Conservation (phyloP, 2,113 vertebrate genomes). For the Hymenochirus boettgeri region DNA sequence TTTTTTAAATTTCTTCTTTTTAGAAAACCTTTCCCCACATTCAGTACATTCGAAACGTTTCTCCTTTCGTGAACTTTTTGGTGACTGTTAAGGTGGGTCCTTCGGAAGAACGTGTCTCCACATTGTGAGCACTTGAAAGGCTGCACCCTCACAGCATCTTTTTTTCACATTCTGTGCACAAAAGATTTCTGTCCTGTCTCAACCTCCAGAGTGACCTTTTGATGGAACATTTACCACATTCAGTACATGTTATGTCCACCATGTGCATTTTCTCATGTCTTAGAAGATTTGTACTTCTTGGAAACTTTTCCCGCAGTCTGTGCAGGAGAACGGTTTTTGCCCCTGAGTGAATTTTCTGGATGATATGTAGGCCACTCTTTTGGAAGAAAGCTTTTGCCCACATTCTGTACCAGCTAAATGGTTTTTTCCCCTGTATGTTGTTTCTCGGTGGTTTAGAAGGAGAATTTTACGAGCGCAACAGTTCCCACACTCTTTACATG, state of each 20-base stretch:
- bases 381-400: conserved; percentile 30
- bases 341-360: conserved; percentile 16
- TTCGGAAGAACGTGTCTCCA: conserved; percentile 5
- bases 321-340: conserved; percentile 48
- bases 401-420: neutral
- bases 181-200: conserved; percentile 54
- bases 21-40: too few relatives aligned
- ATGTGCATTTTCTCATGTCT: conserved; percentile 41
- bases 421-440: conserved; percentile 8
- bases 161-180: conserved; percentile 34
- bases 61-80: conserved; percentile 14
- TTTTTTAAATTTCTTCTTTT: too few relatives aligned
- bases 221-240: conserved; percentile 56
- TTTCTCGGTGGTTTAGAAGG: conserved; percentile 51
- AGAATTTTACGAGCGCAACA: conserved; percentile 47
- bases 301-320: conserved; percentile 47
- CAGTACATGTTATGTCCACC: conserved; percentile 43
- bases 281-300: conserved; percentile 30
- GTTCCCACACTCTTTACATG: conserved; percentile 55
- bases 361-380: neutral
- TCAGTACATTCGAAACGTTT: too few relatives aligned
- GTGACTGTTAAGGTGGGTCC: conserved; percentile 20
- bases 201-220: conserved; percentile 51
- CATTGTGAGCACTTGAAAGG: conserved; percentile 8
- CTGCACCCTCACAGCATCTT: conserved; percentile 37